Evolutionary conservation across 2,113 vertebrate genomes (phyloP), one percentile per base, ranked within the genome.

Genomic region (Triplophysa dalaica): DNA sequence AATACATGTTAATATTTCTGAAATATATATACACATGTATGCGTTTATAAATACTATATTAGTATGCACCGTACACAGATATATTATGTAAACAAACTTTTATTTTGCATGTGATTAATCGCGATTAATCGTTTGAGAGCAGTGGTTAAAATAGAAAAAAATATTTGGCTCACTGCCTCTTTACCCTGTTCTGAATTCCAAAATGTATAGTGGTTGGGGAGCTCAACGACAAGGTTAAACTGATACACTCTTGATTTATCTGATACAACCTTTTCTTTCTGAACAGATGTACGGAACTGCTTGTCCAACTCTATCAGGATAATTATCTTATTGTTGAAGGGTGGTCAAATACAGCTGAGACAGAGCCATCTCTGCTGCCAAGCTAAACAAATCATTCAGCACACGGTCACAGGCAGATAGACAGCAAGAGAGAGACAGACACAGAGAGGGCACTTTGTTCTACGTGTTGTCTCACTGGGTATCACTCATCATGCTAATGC

Each of bases 371-470:
- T 12, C n/a, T 60, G 21, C 22, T 13, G 9, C 43, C 65, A 75
- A 26, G 69, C 33, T 76, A 66, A 45, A 14, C 76, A 48, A 56
- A 79, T 76, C 61, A 68, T 63, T 67, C 26, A 75, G 22, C 17
- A 67, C 56, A 38, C 21, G 38, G 54, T 61, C 8, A 45, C 56
- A 19, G 72, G 48, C 58, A 75, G 14, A 48, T 21, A 73, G 19
- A 60, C 33, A 43, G 70, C 16, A 63, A 63, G 12, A n/a, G 41
- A 26, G 56, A 48, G 58, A 75, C 56, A 19, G 2, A 50, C 4
- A 10, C 41, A 77, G 74, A 72, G 43, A 75, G 24, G 63, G 43
- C 26, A 66, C 83, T n/a, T 80, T 81, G 75, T 75, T 80, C 48
- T 76, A 21, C 1, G 4, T 61, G n/a, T 60, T 2, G 38, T 60